Conservation (phyloP, 2,888 invertebrate genomes). For the Protula sp. region DNA sequence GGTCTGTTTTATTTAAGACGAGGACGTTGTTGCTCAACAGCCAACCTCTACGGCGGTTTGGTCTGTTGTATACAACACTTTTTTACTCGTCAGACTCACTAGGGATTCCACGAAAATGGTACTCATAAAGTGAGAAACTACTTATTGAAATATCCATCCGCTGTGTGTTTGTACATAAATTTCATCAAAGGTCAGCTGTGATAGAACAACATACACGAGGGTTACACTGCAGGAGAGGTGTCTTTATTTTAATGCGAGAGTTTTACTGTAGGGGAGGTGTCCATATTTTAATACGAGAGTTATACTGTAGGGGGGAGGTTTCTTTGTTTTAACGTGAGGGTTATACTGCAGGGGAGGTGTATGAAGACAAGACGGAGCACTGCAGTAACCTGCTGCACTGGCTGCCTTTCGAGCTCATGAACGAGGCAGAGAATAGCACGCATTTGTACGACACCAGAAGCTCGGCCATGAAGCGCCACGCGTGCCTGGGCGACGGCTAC, state of each 20-base stretch:
- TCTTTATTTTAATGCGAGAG: neutral
- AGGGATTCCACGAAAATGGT: too few species aligned
- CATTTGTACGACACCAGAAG: neutral
- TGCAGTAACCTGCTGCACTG: neutral
- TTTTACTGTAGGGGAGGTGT: neutral
- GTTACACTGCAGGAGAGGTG: neutral
- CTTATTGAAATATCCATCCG: too few species aligned
- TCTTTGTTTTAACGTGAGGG: too few species aligned
- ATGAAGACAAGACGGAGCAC: neutral
- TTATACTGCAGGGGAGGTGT: neutral
- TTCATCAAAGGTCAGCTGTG: neutral
- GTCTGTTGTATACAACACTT: too few species aligned
- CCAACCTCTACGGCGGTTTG: too few species aligned
- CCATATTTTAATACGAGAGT: neutral
- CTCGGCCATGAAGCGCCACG: neutral
- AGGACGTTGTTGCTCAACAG: too few species aligned
- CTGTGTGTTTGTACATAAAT: too few species aligned
- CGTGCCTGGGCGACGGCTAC: neutral
- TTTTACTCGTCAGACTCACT: too few species aligned
- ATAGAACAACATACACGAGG: too few species aligned
- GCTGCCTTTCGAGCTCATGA: neutral
- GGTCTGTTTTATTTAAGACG: too few species aligned
- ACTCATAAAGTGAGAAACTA: too few species aligned
- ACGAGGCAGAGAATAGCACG: neutral
- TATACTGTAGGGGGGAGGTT: too few species aligned